Base-by-base conservation (phyloP, 2,113 vertebrate genomes). In the Pogona vitticeps region DNA sequence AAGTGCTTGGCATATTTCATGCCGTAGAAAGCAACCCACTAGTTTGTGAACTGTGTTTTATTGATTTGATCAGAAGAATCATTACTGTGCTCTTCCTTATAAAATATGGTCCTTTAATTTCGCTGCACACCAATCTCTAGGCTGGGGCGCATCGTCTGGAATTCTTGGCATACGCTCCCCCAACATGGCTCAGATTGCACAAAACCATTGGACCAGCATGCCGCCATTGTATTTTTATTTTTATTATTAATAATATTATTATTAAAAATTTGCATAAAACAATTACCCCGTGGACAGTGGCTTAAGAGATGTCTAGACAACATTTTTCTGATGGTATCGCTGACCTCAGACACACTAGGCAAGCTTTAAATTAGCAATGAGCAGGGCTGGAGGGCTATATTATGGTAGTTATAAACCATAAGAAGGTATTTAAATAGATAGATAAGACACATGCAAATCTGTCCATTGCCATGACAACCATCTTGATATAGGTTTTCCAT, bases 371-470 rank as follows among this genome's bases (percentile, higher is more conserved):
- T 98, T 98, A 98, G 97, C 97, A 97, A 96, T 96, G 97, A 98
- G 97, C 96, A 95, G 96, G 97, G 96, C 95, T 97, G 97, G 97
- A 97, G 93, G 97, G 97, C 96, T 96, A 95, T 97, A 97, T 98
- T 97, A 97, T 96, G 97, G 96, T 95, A 97, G 97, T 97, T 98
- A 98, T 96, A 96, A 98, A 97, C 97, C 97, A 97, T 97, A 97
- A 98, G 97, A 98, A 98, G 97, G 97, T 98, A 98, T 98, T 99
- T 98, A 97, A 98, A 98, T 97, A 98, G 97, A 96, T 94, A 96
- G 96, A 99, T 98, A 98, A 98, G 96, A 97, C 96, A 97, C 95
- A 98, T 98, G 97, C 98, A 98, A 98, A 98, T 98, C 96, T 98
- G 96, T 94, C 96, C 95, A 96, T 98, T 98, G 96, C 97, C 97